Conservation (phyloP, 2,888 invertebrate genomes). For the Carabus problematicus region DNA sequence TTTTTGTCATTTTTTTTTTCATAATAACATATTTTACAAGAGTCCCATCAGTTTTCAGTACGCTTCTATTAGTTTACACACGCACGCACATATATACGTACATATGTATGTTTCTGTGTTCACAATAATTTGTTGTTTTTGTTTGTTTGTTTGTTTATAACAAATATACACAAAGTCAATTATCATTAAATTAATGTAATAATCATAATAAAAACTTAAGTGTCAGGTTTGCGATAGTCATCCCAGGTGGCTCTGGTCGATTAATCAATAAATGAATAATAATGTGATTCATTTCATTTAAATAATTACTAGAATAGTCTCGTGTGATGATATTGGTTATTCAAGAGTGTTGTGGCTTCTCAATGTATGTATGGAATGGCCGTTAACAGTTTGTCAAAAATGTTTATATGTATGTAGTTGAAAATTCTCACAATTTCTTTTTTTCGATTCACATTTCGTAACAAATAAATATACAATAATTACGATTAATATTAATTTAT, state of each 20-base stretch:
- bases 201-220: slow-evolving; percentile 38
- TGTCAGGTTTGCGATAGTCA: slow-evolving; percentile 44
- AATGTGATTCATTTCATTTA: too few relatives aligned
- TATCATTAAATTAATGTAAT: slow-evolving; percentile 24
- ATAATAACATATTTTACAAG: slow-evolving; percentile 44
- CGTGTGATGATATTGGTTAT: too few relatives aligned
- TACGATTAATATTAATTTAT: slow-evolving; percentile 37
- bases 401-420: slow-evolving; percentile 36
- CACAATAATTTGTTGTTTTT: too few relatives aligned
- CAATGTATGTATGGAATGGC: too few relatives aligned
- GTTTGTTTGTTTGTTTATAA: slow-evolving; percentile 33
- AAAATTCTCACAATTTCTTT: slow-evolving; percentile 35
- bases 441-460: slow-evolving; percentile 21
- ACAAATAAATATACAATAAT: slow-evolving; percentile 31
- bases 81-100: slow-evolving; percentile 28
- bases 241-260: slow-evolving; percentile 45
- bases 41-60: slow-evolving; percentile 36
- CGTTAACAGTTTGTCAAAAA: slow-evolving; percentile 41
- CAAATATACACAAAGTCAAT: slow-evolving; percentile 41
- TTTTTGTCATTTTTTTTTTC: slow-evolving; percentile 41
- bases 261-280: too few relatives aligned
- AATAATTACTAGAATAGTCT: too few relatives aligned
- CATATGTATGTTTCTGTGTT: too few relatives aligned
- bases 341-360: too few relatives aligned
- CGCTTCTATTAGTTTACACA: slow-evolving; percentile 40